Evolutionary conservation across 2,113 vertebrate genomes (phyloP).

Genomic region (Entomyzon cyanotis): DNA sequence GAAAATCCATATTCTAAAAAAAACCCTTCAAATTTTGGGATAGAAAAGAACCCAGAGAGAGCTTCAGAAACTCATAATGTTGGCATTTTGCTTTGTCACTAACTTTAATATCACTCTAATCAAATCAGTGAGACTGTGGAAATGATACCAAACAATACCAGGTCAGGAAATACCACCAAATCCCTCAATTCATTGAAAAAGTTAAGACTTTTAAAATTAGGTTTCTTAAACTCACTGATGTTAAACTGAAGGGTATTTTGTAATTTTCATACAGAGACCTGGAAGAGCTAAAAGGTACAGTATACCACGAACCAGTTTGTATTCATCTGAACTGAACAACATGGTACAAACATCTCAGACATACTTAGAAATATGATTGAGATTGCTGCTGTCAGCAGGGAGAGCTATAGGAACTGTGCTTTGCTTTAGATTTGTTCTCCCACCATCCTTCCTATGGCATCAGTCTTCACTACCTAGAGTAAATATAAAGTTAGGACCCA

Average conservation of each 20-base stretch:
- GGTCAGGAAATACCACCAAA: constrained; percentile 72
- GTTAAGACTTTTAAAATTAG: constrained; percentile 71
- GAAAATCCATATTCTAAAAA: constrained; percentile 32
- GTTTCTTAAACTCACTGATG: constrained; percentile 34
- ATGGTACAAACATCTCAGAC: not conserved
- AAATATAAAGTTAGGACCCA: not conserved
- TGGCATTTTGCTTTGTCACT: constrained; percentile 70
- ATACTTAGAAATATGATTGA: not conserved
- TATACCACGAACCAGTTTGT: not conserved
- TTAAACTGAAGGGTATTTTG: constrained; percentile 55
- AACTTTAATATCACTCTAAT: constrained; percentile 72
- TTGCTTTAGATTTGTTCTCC: not conserved
- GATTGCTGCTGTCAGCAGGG: not conserved
- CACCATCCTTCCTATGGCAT: not conserved
- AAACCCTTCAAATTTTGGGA: constrained; percentile 7
- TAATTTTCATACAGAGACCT: not conserved
- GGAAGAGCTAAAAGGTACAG: not conserved
- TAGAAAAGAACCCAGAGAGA: constrained; percentile 25
- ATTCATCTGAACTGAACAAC: not conserved
- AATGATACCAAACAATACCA: constrained; percentile 68
- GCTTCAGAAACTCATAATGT: constrained; percentile 70
- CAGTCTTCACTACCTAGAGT: not conserved
- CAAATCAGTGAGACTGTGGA: constrained; percentile 63
- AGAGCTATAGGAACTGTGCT: not conserved
- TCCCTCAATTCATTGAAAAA: constrained; percentile 68